Conservation (phyloP, 2,797 vertebrate species). For the Notamacropus eugenii region DNA sequence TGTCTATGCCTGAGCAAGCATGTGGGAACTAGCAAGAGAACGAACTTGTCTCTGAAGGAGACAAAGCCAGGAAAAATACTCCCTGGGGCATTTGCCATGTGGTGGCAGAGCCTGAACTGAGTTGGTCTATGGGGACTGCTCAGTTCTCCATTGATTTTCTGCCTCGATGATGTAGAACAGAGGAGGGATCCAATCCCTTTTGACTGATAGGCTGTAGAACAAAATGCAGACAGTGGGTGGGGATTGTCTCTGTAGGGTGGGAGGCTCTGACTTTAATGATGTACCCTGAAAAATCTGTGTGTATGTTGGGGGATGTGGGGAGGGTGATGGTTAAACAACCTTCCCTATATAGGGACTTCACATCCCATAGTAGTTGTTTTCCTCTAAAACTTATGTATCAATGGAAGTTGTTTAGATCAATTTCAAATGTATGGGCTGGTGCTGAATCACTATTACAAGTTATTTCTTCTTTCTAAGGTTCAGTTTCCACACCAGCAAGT, state of each 20-base stretch:
- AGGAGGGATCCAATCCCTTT: not conserved
- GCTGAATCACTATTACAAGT: not conserved
- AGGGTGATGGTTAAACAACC: not conserved
- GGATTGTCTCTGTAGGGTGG: not conserved
- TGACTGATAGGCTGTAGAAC: not conserved
- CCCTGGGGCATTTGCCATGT: not conserved
- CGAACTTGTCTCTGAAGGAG: not conserved
- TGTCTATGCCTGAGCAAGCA: not conserved
- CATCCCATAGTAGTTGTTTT: not conserved
- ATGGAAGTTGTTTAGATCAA: not conserved
- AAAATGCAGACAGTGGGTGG: not conserved
- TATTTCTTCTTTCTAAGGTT: not conserved
- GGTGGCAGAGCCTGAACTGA: not conserved
- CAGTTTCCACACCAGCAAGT: not conserved
- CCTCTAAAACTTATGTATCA: not conserved
- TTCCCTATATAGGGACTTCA: not conserved
- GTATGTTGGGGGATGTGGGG: not conserved
- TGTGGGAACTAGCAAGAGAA: not conserved
- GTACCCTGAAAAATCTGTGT: not conserved
- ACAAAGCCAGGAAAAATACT: not conserved
- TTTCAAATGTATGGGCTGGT: not conserved
- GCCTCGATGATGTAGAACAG: not conserved
- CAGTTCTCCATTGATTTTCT: constrained; percentile 7
- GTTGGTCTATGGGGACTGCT: not conserved
- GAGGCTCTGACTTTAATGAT: not conserved